These are phyloP conservation scores for Saxidomus purpurata DNA, from an alignment of 1,140 invertebrate species.

Conservation along the genomic window DNA sequence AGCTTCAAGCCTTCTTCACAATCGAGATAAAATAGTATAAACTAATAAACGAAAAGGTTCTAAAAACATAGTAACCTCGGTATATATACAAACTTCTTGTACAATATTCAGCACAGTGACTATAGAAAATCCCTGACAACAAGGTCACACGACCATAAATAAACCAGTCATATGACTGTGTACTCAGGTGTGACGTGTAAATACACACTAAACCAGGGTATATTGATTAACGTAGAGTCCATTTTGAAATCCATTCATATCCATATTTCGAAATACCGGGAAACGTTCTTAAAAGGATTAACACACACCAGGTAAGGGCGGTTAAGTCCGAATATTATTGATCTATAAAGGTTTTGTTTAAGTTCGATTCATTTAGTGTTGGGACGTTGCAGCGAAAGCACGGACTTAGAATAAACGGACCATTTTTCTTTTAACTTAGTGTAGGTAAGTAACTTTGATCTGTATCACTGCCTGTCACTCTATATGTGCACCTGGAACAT, in stretches of 20 bases:
- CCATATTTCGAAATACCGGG: conserved; percentile 15
- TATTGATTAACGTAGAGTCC: not conserved
- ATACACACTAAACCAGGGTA: not conserved
- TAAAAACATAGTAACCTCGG: too few relatives aligned
- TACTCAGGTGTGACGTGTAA: conserved; percentile 12
- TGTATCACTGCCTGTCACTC: too few relatives aligned
- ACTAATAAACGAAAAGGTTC: too few relatives aligned
- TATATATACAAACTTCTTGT: not conserved
- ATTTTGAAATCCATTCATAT: not conserved
- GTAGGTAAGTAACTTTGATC: too few relatives aligned
- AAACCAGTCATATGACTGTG: conserved; percentile 14
- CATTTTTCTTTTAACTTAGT: too few relatives aligned
- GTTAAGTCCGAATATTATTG: not conserved
- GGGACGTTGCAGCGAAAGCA: not conserved
- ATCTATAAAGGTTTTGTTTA: not conserved
- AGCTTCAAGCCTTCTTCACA: too few relatives aligned
- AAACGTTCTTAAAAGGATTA: not conserved
- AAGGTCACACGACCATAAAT: conserved; percentile 4
- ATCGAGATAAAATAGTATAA: too few relatives aligned
- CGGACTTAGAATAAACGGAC: conserved; percentile 3
- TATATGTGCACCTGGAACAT: too few relatives aligned
- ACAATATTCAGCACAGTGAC: not conserved
- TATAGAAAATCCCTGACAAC: not conserved
- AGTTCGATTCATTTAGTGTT: not conserved
- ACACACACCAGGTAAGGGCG: not conserved